phyloP scores from a whole-genome alignment of 2,797 vertebrate genomes.

The Clamator glandarius region DNA sequence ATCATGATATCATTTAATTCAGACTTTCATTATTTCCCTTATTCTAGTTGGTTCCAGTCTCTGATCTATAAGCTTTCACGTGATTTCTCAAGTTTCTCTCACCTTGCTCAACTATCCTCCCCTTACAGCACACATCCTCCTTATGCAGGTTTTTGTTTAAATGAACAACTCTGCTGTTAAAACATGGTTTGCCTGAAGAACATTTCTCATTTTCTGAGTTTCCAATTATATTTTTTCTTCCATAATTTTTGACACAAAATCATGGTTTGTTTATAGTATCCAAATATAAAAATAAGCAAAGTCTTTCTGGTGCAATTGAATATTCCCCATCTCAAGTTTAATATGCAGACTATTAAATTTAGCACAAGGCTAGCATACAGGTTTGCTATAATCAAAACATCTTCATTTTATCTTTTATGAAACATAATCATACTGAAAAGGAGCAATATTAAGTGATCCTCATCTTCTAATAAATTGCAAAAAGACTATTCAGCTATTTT shows the following conservation, averaged over 20 bases:
- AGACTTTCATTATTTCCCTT: not conserved
- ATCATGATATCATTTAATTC: not conserved
- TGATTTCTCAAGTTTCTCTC: not conserved
- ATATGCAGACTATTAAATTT: not conserved
- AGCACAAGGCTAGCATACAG: not conserved
- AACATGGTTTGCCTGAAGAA: not conserved
- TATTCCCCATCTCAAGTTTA: not conserved
- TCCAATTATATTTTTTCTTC: not conserved
- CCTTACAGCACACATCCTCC: not conserved
- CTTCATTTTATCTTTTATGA: slow-evolving; percentile 29
- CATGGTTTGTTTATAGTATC: not conserved
- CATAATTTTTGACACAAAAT: not conserved
- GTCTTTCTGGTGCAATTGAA: not conserved
- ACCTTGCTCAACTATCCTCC: not conserved
- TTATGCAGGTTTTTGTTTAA: not conserved
- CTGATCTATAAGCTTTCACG: not conserved
- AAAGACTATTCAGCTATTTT: slow-evolving; percentile 26
- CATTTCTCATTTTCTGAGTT: not conserved
- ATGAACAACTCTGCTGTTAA: not conserved
- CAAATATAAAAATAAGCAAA: not conserved
- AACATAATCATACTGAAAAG: slow-evolving; percentile 1
- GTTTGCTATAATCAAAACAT: not conserved
- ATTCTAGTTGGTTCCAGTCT: not conserved
- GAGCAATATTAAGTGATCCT: slow-evolving; percentile 11
- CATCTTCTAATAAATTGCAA: slow-evolving; percentile 36